Base-by-base conservation (phyloP, 2,888 invertebrate genomes). In the Halocaridina rubra region DNA sequence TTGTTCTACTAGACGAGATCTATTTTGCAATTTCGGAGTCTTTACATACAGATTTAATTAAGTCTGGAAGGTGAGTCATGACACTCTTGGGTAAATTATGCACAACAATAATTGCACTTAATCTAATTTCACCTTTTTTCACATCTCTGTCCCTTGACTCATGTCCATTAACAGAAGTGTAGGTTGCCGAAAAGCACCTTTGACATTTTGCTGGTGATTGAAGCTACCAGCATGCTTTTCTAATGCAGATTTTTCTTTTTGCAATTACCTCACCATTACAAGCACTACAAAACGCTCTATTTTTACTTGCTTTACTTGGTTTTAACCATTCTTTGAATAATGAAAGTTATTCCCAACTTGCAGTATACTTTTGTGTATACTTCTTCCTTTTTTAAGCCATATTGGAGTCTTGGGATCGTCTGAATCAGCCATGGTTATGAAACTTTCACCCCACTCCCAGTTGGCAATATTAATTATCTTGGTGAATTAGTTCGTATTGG, bases 81-180 rank as follows among this genome's bases (percentile, higher is more conserved):
- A 75, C 30, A 24, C 22, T 53, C 57, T 57, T 27, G 57, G 75
- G 75, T 75, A 57, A 53, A 53, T 75, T 53, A 75, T 75, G 75
- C 29, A 57, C 75, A 27, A 57, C 75, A 53, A 75, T 53, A 75
- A 75, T 57, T 67, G 33, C 78, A 74, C 84, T 69, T 33, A 79
- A 30, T 69, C 71, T 67, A 46, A 69, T 79, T 79, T 79, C 67
- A 39, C 90, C 80, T 76, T 27, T 30, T 33, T 72, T 72, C n/a
- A 72, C 72, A 29, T 32, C 74, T 22, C 22, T 59, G 32, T 59
- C 76, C 19, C 16, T 27, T 59, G 59, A 59, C 29, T 13, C 29
- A 59, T 59, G 76, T 59, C 59, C 76, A 22, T 33, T 77, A 8
- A 10, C 77, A 77, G n/a, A n/a, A n/a, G n/a, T n/a, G n/a, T n/a